These are phyloP conservation scores for Halcyon smyrnensis DNA, from an alignment of 2,797 vertebrate species.

Conservation along the genomic window DNA sequence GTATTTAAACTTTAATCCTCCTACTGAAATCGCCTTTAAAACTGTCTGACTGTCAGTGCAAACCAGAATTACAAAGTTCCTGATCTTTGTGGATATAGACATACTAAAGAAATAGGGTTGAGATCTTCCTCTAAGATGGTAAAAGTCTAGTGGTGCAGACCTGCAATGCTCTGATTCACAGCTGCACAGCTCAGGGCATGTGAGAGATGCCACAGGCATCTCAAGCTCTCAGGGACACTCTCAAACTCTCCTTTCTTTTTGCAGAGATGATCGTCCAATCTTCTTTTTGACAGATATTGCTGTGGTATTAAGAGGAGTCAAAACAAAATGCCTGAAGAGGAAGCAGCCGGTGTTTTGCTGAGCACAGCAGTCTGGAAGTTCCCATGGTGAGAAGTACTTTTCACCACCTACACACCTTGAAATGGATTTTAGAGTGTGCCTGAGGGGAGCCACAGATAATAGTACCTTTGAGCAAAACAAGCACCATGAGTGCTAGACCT, in stretches of 20 bases:
- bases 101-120: background rate
- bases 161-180: background rate
- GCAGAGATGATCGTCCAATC: background rate
- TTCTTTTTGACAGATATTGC: background rate
- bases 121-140: background rate
- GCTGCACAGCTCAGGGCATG: background rate
- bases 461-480: background rate
- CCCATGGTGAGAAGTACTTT: background rate
- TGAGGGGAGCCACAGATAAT: background rate
- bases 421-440: conserved; percentile 1
- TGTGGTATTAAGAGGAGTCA: background rate
- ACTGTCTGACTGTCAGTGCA: background rate
- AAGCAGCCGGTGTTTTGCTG: background rate
- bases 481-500: background rate
- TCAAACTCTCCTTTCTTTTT: background rate
- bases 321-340: background rate
- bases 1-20: background rate
- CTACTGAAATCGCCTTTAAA: background rate
- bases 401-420: background rate
- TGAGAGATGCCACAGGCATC: accelerated
- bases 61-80: background rate
- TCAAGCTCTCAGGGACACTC: background rate
- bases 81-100: background rate
- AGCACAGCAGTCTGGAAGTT: background rate
- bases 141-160: background rate